These are phyloP conservation scores for Leucopsar rothschildi DNA, from an alignment of 2,113 vertebrate genomes.

Conservation along the genomic window DNA sequence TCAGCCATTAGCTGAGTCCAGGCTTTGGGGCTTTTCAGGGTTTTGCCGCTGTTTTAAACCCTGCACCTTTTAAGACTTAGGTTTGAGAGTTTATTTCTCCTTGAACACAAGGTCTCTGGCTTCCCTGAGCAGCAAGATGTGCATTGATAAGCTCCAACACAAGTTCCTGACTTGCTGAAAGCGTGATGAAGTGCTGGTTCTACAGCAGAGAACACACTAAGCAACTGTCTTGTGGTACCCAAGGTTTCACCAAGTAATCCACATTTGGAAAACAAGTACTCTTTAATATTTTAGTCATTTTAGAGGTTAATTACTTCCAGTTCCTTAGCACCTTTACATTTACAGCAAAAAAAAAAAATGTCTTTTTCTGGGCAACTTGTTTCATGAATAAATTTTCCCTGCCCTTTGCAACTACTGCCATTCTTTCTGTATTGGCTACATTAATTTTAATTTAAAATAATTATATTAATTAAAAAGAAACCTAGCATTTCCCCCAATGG, in stretches of 20 bases:
- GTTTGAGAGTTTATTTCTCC: background rate
- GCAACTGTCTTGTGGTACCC: background rate
- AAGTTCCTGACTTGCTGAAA: background rate
- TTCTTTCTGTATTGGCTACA: background rate
- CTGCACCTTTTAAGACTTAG: background rate
- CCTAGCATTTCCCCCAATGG: background rate
- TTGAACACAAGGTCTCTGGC: background rate
- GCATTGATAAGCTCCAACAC: background rate
- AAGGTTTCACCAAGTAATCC: background rate
- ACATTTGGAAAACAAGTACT: background rate
- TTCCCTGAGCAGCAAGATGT: background rate
- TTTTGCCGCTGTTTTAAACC: background rate
- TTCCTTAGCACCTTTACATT: background rate
- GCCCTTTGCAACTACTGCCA: background rate
- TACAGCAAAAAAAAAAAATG: background rate
- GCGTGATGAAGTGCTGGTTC: background rate
- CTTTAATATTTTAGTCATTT: background rate
- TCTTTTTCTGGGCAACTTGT: background rate
- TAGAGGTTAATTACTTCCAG: background rate
- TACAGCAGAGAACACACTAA: background rate
- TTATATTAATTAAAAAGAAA: background rate
- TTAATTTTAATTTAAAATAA: background rate
- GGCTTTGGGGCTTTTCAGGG: background rate
- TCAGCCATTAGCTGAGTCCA: background rate
- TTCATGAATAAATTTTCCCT: background rate